A percentile compares a stretch with the other conserved stretches of the same genome.
Conservation (phyloP, 2,113 vertebrate genomes). For the Gulo gulo region DNA sequence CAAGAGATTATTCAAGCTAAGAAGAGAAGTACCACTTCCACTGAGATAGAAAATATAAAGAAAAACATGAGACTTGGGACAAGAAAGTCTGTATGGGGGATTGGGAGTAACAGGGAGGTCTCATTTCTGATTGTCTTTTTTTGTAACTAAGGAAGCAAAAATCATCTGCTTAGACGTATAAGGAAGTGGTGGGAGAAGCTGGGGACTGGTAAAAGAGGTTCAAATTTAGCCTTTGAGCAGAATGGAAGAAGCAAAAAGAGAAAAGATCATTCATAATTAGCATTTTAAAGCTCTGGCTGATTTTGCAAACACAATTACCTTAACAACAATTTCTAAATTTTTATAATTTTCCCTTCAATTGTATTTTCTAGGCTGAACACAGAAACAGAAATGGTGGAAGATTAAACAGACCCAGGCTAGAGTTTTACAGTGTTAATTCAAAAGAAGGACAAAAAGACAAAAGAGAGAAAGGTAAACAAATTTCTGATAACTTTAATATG, state of each 20-base stretch:
- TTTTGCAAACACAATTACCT: background rate
- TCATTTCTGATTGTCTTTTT: background rate
- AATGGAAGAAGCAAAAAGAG: background rate
- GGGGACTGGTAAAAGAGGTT: background rate
- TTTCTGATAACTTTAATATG: background rate
- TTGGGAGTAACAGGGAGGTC: background rate
- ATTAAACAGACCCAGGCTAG: background rate
- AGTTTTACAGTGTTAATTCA: background rate
- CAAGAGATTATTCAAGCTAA: background rate
- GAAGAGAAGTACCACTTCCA: background rate
- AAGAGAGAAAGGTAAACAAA: background rate
- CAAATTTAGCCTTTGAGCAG: background rate
- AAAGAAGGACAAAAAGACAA: background rate
- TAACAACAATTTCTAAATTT: background rate
- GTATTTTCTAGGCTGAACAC: background rate
- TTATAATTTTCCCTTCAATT: background rate
- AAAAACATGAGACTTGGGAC: background rate
- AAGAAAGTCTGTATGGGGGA: background rate
- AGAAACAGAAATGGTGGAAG: background rate
- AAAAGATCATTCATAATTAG: background rate
- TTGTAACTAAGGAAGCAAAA: background rate
- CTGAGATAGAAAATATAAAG: background rate
- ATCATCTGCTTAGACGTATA: background rate
- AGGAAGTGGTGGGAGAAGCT: background rate
- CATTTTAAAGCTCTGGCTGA: background rate